Evolutionary conservation across 2,888 invertebrate genomes (phyloP).

Genomic region (Pomacea canaliculata): DNA sequence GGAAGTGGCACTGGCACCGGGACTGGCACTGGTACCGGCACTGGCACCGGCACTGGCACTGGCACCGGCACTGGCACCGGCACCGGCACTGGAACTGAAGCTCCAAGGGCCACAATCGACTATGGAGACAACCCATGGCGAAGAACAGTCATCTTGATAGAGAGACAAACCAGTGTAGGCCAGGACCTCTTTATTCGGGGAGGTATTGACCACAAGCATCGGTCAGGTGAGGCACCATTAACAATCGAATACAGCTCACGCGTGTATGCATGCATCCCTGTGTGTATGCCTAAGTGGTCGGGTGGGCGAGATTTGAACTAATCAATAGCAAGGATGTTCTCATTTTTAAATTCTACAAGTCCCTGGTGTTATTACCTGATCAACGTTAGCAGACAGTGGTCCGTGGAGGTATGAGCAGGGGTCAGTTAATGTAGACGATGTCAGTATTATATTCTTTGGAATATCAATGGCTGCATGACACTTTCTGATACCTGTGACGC

Average conservation of each 20-base stretch:
- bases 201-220: conserved; percentile 56
- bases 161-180: conserved; percentile 64
- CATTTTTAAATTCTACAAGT: too few species aligned
- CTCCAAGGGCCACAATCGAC: conserved; percentile 13
- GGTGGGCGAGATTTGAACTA: too few species aligned
- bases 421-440: too few species aligned
- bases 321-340: too few species aligned
- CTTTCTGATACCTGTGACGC: neutral
- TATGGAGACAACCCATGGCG: conserved; percentile 5
- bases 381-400: too few species aligned
- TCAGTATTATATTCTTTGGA: too few species aligned
- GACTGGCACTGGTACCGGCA: neutral
- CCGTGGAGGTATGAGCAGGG: too few species aligned
- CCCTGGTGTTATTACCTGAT: too few species aligned
- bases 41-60: conserved; percentile 2
- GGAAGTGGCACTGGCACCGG: neutral
- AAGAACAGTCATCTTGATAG: conserved; percentile 67
- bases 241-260: neutral
- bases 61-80: neutral
- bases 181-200: conserved; percentile 71
- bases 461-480: too few species aligned
- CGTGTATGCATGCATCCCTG: too few species aligned
- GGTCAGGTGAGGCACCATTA: conserved; percentile 42
- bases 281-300: too few species aligned
- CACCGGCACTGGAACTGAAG: neutral